Base-by-base conservation (phyloP, 2,888 invertebrate species). In the Melitaea athalia region DNA sequence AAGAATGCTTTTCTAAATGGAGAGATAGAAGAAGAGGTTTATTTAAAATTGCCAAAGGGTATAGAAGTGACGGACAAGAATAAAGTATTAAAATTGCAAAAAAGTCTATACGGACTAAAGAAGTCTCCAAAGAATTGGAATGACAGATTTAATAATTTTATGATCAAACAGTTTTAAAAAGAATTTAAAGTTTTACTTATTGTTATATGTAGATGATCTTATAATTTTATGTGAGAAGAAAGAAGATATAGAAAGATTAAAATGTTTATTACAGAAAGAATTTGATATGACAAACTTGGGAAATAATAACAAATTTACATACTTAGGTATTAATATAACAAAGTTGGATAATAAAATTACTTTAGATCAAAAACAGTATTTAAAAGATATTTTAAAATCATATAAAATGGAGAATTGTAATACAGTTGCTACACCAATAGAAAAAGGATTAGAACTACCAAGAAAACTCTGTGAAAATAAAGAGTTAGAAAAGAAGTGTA, bases 201-300 rank as follows among this genome's bases (percentile, higher is more conserved):
- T 45, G 14, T 45, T 45, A 45, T 45, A 45, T 45, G 45, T 45
- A 45, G 45, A 45, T 45, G 45, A 70, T 66, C 33, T 59, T 67
- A 67, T 69, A 63, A 47, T 67, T 64, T 43, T 68, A 60, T 69
- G 67, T 64, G 64, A 67, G 73, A 74, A 72, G 77, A 72, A 77
- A 78, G 78, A 67, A 55, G 53, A 17, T 67, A 61, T 43, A 47
- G 61, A 45, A 47, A 67, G 53, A 24, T 38, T 61, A 61, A 67
- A 53, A 43, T 61, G 5, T 67, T 31, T 67, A 55, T 55, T 55
- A 67, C 61, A 61, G 61, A 45, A 45, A 14, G 45, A 45, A 45
- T 45, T 45, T 45, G 45, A 45, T 2, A 45, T 45, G 45, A 45
- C 11, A 14, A 45, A 14, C 14, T 45, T 45, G 11, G 45, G 45